Conservation (phyloP, 2,797 vertebrate species). For the Acanthis flammea region DNA sequence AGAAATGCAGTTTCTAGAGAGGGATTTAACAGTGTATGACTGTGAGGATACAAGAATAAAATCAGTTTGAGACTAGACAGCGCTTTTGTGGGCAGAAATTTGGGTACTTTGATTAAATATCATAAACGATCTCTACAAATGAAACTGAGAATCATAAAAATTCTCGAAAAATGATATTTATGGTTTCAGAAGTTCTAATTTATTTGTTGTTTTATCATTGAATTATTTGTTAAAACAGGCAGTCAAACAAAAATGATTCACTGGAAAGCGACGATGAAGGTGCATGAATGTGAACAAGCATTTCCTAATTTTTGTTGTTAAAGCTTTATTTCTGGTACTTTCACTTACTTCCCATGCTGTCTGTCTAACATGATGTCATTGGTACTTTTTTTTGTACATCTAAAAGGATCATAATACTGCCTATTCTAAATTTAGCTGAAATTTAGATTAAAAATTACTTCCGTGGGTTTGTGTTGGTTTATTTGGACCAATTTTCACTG, state of each 20-base stretch:
- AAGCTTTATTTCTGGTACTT: background rate
- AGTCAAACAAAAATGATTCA: background rate
- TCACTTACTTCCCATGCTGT: background rate
- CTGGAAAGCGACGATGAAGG: background rate
- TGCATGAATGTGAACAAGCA: background rate
- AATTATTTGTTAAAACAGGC: background rate
- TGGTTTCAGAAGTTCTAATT: background rate
- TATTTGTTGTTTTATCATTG: background rate
- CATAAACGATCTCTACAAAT: background rate
- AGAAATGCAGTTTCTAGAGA: slow-evolving; percentile 2
- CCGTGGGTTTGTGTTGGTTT: background rate
- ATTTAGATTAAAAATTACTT: background rate
- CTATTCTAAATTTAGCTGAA: background rate
- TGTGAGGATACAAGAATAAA: background rate
- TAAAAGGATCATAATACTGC: background rate
- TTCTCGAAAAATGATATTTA: background rate
- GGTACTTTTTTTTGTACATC: background rate
- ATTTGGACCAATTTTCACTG: background rate
- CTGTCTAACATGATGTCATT: background rate
- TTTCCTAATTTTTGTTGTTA: background rate
- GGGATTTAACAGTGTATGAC: background rate
- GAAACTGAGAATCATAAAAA: background rate
- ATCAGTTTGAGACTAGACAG: background rate
- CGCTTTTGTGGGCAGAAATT: background rate
- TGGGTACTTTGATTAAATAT: background rate